Evolutionary conservation across 2,797 vertebrate species (phyloP).

Genomic region (Hemibagrus guttatus): DNA sequence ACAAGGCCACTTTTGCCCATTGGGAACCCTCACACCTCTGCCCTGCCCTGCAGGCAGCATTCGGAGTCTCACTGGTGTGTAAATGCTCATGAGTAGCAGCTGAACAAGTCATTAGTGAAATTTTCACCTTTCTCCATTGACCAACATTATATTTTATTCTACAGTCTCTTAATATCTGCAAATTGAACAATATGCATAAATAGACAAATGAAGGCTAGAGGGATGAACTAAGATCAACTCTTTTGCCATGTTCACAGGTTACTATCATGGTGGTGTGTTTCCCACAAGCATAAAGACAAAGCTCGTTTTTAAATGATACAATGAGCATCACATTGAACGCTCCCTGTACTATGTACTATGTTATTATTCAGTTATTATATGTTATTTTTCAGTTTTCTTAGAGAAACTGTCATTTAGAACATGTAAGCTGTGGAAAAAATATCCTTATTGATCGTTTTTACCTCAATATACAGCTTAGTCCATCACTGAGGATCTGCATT

Average conservation of each 20-base stretch:
- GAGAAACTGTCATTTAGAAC: not conserved
- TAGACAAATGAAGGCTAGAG: not conserved
- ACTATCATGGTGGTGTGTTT: not conserved
- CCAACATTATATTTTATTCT: not conserved
- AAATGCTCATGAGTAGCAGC: not conserved
- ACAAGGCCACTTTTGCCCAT: slow-evolving; percentile 83
- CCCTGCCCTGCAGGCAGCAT: slow-evolving; percentile 85
- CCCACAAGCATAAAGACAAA: not conserved
- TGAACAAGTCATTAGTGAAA: too few species aligned
- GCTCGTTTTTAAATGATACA: not conserved
- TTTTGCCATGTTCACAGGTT: not conserved
- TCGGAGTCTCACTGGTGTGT: slow-evolving; percentile 80
- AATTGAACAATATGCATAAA: not conserved
- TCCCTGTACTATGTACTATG: not conserved
- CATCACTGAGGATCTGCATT: too few species aligned
- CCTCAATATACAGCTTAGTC: not conserved
- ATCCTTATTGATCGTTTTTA: not conserved
- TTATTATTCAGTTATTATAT: too few species aligned
- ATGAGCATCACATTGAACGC: not conserved
- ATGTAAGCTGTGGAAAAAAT: not conserved
- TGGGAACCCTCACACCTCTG: slow-evolving; percentile 76
- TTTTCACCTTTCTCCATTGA: not conserved
- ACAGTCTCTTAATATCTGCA: not conserved
- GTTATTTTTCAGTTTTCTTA: not conserved
- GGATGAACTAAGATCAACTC: not conserved